phyloP scores from a whole-genome alignment of 2,797 vertebrate species.

The Salarias fasciatus region DNA sequence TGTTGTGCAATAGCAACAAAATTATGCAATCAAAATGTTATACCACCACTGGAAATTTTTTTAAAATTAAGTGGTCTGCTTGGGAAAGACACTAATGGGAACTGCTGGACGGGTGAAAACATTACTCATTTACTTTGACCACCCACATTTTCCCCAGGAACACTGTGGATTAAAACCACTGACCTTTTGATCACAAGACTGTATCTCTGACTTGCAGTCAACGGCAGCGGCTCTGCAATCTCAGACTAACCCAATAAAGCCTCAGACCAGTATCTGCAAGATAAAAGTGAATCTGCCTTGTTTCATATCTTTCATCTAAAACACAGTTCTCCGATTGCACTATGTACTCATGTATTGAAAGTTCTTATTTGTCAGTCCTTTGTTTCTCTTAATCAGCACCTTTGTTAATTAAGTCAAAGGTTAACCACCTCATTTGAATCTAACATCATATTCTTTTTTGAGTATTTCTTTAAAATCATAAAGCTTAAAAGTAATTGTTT shows the following conservation, averaged over 20 bases:
- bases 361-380: slow-evolving; percentile 42
- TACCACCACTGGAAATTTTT: background rate
- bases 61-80: slow-evolving; percentile 3
- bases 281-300: slow-evolving; percentile 30
- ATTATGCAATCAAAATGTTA: slow-evolving; percentile 7
- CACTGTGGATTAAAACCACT: slow-evolving; percentile 47
- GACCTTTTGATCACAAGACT: slow-evolving; percentile 44
- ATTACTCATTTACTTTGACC: slow-evolving; percentile 30
- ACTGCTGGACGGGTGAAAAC: slow-evolving; percentile 16
- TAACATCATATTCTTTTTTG: slow-evolving; percentile 36
- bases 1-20: background rate
- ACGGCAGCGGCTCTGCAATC: slow-evolving; percentile 15
- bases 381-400: slow-evolving; percentile 25
- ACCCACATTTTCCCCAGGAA: slow-evolving; percentile 17
- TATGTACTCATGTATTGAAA: slow-evolving; percentile 48
- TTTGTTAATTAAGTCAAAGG: slow-evolving; percentile 49
- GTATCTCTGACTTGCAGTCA: slow-evolving; percentile 23
- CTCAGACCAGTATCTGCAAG: slow-evolving; percentile 28
- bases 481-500: slow-evolving; percentile 46
- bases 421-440: slow-evolving; percentile 2
- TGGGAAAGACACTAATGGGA: slow-evolving; percentile 11
- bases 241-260: slow-evolving; percentile 13
- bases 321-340: slow-evolving; percentile 41
- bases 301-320: slow-evolving; percentile 36
- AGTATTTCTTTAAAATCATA: slow-evolving; percentile 41